Base-by-base conservation (phyloP, 1,140 invertebrate species). In the Bombus difficillimus region DNA sequence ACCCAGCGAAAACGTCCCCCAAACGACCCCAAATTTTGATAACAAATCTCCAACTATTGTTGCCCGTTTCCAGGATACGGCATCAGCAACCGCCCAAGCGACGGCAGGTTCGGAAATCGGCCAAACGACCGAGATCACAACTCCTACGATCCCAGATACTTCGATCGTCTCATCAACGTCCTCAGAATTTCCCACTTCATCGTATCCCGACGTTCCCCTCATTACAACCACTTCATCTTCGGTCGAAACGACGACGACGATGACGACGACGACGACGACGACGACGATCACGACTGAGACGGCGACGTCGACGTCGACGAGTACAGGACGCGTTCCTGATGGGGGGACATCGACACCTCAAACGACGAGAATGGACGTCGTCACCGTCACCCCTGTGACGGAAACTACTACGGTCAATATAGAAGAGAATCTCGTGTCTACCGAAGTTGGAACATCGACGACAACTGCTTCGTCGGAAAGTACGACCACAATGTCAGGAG, bases 21-120 rank as follows among this genome's bases (percentile, higher is more conserved):
- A 88, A 91, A 92, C 73, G 41, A 88, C 82, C 75, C 73, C 53
- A 22, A 53, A 80, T 82, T 76, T 86, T 85, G 85, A 87, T 57
- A 92, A 82, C 83, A 88, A 92, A 84, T 92, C 57, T 92, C 92
- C 94, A 94, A 94, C 87, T 94, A 59, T 93, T 89, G 86, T 95
- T 95, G 91, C 91, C 92, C 93, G 68, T 95, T 95, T 95, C 89
- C 94, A 95, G 95, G 94, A 93, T 90, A 89, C 92, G 84, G 93
- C 92, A 79, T 86, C 92, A 91, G 82, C 93, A 95, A 95, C 92
- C 89, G 93, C 94, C 93, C 94, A 95, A 95, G 88, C 91, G 94
- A 95, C 94, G 94, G 94, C 93, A 93, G 91, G 91, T 93, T 90
- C 87, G 68, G 86, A 89, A 81, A 92, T 91, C 75, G 89, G 85